A percentile compares a stretch with the other conserved stretches of the same genome.
Conservation (phyloP, 2,797 vertebrate genomes). For the Enteromius treurensis region DNA sequence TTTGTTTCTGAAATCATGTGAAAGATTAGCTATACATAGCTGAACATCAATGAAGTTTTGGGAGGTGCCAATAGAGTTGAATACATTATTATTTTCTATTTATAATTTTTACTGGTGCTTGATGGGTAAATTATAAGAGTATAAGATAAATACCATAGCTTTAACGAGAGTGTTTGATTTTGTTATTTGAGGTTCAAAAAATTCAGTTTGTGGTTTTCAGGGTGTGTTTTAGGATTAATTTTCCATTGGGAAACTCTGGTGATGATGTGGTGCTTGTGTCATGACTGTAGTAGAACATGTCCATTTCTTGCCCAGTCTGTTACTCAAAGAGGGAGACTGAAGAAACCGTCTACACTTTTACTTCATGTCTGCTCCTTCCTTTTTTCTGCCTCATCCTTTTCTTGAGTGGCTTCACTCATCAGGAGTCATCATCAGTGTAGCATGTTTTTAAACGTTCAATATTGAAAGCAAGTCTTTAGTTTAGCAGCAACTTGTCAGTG, state of each 20-base stretch:
- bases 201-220: neutral
- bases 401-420: conserved; percentile 63
- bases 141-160: neutral
- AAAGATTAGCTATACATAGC: neutral
- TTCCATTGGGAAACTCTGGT: neutral
- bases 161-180: neutral
- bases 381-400: conserved; percentile 1
- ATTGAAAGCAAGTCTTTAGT: neutral
- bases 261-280: neutral
- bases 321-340: neutral
- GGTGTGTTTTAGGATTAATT: neutral
- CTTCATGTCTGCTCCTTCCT: neutral
- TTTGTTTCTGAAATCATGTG: neutral
- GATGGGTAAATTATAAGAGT: neutral
- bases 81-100: neutral
- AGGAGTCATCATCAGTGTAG: conserved; percentile 60
- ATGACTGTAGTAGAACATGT: neutral
- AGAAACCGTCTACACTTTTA: neutral
- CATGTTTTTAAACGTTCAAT: neutral
- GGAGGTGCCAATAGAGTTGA: neutral
- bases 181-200: neutral
- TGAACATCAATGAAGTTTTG: neutral
- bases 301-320: neutral
- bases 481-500: neutral
- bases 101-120: neutral